Conservation (phyloP, 2,113 vertebrate genomes). For the Hydropotes inermis region DNA sequence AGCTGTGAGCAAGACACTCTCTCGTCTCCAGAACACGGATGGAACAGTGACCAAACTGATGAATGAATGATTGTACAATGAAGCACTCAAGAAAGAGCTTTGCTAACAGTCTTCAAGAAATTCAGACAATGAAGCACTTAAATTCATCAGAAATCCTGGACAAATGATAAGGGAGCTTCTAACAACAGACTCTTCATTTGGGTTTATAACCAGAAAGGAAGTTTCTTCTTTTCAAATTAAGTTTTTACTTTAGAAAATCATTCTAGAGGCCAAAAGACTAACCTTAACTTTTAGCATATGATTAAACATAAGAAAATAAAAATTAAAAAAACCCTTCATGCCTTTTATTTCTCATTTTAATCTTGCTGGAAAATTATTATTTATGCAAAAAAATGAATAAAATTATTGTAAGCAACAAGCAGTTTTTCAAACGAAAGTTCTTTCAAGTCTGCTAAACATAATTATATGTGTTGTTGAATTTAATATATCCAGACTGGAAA, state of each 20-base stretch:
- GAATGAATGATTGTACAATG: neutral
- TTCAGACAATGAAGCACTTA: neutral
- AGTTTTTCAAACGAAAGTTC: neutral
- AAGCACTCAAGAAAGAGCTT: neutral
- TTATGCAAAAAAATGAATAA: neutral
- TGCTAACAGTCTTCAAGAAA: neutral
- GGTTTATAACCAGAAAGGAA: neutral
- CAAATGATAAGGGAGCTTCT: neutral
- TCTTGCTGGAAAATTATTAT: neutral
- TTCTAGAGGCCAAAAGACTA: neutral
- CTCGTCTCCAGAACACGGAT: neutral
- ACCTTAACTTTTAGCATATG: neutral
- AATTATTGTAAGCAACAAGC: neutral
- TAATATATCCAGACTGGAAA: neutral
- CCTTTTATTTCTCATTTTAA: conserved; percentile 9
- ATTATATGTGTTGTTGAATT: neutral
- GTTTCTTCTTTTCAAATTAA: neutral
- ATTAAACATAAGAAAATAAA: conserved; percentile 16
- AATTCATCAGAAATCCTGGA: neutral
- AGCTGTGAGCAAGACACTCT: neutral
- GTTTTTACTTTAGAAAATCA: neutral
- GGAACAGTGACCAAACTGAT: neutral
- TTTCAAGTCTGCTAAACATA: neutral
- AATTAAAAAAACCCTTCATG: neutral
- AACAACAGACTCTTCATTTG: neutral